A percentile compares a stretch with the other conserved stretches of the same genome.
phyloP scores from a whole-genome alignment of 2,797 vertebrate genomes.

The Eupleurogrammus muticus region DNA sequence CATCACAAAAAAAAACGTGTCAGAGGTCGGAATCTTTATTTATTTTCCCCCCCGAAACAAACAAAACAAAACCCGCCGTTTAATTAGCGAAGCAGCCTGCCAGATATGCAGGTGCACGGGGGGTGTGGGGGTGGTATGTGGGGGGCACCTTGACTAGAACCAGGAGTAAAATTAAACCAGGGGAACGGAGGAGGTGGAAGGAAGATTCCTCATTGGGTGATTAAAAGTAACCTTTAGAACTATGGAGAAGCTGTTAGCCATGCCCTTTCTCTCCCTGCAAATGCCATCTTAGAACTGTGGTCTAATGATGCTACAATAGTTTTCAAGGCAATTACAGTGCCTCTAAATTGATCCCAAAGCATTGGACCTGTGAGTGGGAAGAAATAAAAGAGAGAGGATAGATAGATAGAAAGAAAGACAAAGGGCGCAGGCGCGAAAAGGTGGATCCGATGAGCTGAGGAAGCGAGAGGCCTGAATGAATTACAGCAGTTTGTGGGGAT shows the following conservation, averaged over 20 bases:
- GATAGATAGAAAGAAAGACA: constrained; percentile 31
- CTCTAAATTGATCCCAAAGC: constrained; percentile 85
- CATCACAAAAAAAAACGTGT: constrained; percentile 56
- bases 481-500: constrained; percentile 11
- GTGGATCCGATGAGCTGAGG: constrained; percentile 46
- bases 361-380: constrained; percentile 67
- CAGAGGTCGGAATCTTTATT: constrained; percentile 60
- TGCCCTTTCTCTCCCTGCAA: constrained; percentile 87
- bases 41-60: constrained; percentile 58
- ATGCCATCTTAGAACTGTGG: constrained; percentile 83
- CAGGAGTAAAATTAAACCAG: constrained; percentile 65
- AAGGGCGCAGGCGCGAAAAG: constrained; percentile 47
- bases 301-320: constrained; percentile 87
- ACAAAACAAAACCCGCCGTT: constrained; percentile 67
- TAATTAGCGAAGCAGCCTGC: constrained; percentile 72
- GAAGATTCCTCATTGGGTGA: constrained; percentile 83
- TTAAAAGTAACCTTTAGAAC: constrained; percentile 89
- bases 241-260: constrained; percentile 84
- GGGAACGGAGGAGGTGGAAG: constrained; percentile 56
- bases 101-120: constrained; percentile 26
- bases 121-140: too few species aligned
- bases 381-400: constrained; percentile 43
- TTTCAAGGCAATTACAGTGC: constrained; percentile 85
- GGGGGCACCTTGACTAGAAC: constrained; percentile 56
- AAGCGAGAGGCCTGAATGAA: constrained; percentile 44